Base-by-base conservation (phyloP, 2,797 vertebrate species). In the Melanotaenia parkinsoni region DNA sequence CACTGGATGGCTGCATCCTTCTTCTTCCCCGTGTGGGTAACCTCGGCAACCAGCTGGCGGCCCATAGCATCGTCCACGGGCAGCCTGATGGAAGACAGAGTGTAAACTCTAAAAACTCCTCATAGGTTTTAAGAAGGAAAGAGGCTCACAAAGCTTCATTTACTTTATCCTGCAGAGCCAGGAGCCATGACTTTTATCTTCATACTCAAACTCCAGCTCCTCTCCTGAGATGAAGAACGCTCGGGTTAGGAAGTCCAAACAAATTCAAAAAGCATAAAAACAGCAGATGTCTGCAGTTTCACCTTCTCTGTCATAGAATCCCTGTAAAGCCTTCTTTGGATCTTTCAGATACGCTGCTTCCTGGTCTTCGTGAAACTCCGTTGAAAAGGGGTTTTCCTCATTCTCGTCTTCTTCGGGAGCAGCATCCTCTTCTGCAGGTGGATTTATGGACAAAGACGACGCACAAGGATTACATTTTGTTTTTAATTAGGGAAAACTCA, bases 281-380 rank as follows among this genome's bases (percentile, higher is more conserved):
- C 13, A 24, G 16, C 32, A 2, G 50, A n/a, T 16, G 11, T 65
- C 40, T 72, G 24, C 45, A 10, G 57, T 24, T 43, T 76, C 16
- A 99, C 98, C 98, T 95, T 99, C 98, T 91, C 98, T 92, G 81
- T 99, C 98, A 72, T 97, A 99, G 92, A 99, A 99, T 0, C 98
- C 98, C 87, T 99, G 97, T 32, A 99, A 87, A 11, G 97, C 96
- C 74, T 99, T 99, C 90, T 98, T 99, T 3, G 98, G 98, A 88
- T 99, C 97, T 86, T 98, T 98, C 80, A 96, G 91, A 90, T 99
- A 99, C 30, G 97, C 97, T 0, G 97, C 97, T 83, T 99, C 98
- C 86, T 96, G 95, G 72, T 98, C 96, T 76, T 99, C 97, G 0
- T 97, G 97, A 90, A 98, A 99, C 84, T 99, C 98, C 3, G 96